Evolutionary conservation across 2,797 vertebrate species (phyloP).

Genomic region (Clarias fuscus): DNA sequence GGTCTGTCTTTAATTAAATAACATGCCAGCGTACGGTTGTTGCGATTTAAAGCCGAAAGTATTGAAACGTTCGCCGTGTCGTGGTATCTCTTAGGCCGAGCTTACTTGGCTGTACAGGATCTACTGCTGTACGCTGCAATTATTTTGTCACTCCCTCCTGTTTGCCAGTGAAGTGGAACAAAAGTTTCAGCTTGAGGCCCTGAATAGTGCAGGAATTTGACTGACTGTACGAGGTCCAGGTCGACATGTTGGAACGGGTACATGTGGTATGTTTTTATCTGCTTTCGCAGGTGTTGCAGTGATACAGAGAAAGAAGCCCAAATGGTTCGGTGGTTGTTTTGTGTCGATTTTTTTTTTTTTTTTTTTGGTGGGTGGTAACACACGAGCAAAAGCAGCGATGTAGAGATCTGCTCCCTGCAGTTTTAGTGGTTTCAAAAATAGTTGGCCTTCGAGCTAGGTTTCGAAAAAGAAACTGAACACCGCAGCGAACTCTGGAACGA

Average conservation of each 20-base stretch:
- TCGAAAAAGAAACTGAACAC: neutral
- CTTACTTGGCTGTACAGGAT: conserved; percentile 38
- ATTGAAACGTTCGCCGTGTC: neutral
- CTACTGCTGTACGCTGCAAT: conserved; percentile 43
- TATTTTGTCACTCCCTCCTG: conserved; percentile 44
- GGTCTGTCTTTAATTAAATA: conserved; percentile 1
- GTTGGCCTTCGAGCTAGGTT: conserved; percentile 33
- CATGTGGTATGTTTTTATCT: conserved; percentile 46
- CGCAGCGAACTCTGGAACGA: neutral
- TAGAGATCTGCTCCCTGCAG: conserved; percentile 20
- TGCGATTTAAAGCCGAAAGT: neutral
- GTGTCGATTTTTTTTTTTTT: no score
- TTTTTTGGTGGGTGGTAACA: conserved; percentile 43
- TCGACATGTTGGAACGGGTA: conserved; percentile 56
- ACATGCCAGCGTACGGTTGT: neutral
- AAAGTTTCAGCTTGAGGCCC: conserved; percentile 52
- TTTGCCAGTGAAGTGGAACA: conserved; percentile 50
- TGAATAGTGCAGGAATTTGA: conserved; percentile 52
- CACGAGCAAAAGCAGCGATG: conserved; percentile 18
- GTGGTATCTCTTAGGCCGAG: neutral
- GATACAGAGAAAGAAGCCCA: conserved; percentile 26
- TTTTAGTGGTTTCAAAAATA: conserved; percentile 44
- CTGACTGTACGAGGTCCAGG: conserved; percentile 39
- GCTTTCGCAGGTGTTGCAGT: conserved; percentile 44
- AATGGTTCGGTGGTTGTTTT: conserved; percentile 7